Evolutionary conservation across 2,113 vertebrate genomes (phyloP).

Genomic region (Mormyrus lacerda): DNA sequence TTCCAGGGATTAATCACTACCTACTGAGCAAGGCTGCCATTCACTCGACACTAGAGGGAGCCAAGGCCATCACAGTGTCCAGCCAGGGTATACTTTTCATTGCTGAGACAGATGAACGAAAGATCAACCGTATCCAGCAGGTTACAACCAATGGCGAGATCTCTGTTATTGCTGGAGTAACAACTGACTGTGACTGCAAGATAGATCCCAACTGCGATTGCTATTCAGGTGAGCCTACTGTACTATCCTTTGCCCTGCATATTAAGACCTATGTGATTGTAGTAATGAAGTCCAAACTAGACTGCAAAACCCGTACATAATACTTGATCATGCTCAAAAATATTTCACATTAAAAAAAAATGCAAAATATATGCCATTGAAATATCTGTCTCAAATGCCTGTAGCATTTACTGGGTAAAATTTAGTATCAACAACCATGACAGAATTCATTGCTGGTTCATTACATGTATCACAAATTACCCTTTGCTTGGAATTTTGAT

Average conservation of each 20-base stretch:
- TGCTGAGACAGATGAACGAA: constrained; percentile 73
- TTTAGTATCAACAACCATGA: background rate
- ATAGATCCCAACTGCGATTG: constrained; percentile 77
- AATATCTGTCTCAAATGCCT: background rate
- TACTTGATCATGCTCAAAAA: background rate
- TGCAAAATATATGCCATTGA: background rate
- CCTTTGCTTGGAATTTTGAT: background rate
- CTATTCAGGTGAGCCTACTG: constrained; percentile 62
- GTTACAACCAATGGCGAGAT: constrained; percentile 77
- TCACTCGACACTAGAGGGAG: constrained; percentile 71
- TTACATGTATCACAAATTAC: background rate
- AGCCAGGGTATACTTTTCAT: constrained; percentile 70
- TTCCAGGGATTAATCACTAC: constrained; percentile 72
- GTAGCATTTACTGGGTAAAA: background rate
- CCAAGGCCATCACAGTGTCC: constrained; percentile 68
- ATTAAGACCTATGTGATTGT: background rate
- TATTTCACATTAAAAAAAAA: background rate
- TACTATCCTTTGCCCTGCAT: background rate
- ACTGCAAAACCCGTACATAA: background rate
- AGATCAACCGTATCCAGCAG: constrained; percentile 77
- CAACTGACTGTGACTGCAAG: constrained; percentile 76
- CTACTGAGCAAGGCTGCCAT: constrained; percentile 72
- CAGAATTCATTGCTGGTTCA: background rate
- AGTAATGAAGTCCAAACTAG: background rate
- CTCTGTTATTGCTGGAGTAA: constrained; percentile 66